Percentiles rank a stretch among this genome's conserved stretches.
These are phyloP conservation scores for Cirrhinus molitorella DNA, from an alignment of 2,797 vertebrate genomes.

Conservation along the genomic window DNA sequence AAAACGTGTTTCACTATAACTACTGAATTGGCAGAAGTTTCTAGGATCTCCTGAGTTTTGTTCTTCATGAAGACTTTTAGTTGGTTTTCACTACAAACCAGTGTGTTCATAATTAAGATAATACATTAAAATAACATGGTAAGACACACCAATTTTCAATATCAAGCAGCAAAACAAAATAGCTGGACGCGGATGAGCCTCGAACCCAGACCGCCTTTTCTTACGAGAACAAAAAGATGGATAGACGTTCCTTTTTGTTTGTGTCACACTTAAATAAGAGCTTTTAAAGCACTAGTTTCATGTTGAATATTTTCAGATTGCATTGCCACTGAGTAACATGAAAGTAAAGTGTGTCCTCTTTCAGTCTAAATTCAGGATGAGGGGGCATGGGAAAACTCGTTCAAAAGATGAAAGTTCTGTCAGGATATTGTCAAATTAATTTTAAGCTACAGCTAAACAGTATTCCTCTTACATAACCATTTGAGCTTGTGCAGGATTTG, in stretches of 20 bases:
- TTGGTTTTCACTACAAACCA: too few species aligned
- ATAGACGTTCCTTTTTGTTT: not conserved
- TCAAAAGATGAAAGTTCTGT: not conserved
- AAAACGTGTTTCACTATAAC: too few species aligned
- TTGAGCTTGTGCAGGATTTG: conserved; percentile 45
- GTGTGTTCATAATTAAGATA: too few species aligned
- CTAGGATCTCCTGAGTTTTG: too few species aligned
- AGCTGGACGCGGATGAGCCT: not conserved
- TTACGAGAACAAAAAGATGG: too few species aligned
- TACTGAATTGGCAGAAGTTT: too few species aligned
- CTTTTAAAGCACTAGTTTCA: not conserved
- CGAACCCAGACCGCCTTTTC: too few species aligned
- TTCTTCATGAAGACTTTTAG: too few species aligned
- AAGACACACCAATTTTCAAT: too few species aligned
- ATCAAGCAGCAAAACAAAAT: not conserved
- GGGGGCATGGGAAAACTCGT: not conserved
- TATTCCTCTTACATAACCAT: conserved; percentile 44
- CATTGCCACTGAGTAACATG: not conserved
- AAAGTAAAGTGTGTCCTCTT: not conserved
- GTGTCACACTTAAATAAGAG: not conserved
- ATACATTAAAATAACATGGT: too few species aligned
- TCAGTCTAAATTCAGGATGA: not conserved
- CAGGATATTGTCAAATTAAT: conserved; percentile 1
- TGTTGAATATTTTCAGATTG: not conserved
- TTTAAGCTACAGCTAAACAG: conserved; percentile 19